A percentile compares a stretch with the other conserved stretches of the same genome.
These are phyloP conservation scores for Callitettix versicolor DNA, from an alignment of 1,140 invertebrate species.

Conservation along the genomic window DNA sequence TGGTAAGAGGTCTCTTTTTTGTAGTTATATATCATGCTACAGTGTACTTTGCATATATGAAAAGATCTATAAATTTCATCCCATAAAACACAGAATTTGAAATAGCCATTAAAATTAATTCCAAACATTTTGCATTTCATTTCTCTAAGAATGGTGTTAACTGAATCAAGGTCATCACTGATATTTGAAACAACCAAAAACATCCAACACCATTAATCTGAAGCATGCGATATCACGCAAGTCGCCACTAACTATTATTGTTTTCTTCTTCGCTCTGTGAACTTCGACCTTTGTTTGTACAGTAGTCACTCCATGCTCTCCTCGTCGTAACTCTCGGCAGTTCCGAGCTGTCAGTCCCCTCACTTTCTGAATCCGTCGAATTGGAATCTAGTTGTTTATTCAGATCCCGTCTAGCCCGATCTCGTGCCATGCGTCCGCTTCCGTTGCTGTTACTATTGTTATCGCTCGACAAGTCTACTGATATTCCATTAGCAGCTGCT, in stretches of 20 bases:
- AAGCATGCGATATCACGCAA: background rate
- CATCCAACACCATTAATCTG: too few relatives aligned
- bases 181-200: too few relatives aligned
- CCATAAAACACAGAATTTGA: too few relatives aligned
- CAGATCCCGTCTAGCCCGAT: conserved; percentile 32
- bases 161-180: too few relatives aligned
- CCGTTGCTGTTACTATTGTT: conserved; percentile 12
- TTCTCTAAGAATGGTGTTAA: too few relatives aligned
- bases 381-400: conserved; percentile 33
- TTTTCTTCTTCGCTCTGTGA: conserved; percentile 44
- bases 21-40: too few relatives aligned
- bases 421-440: conserved; percentile 19
- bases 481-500: background rate
- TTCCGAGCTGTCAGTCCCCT: conserved; percentile 26
- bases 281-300: conserved; percentile 45
- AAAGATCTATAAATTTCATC: too few relatives aligned
- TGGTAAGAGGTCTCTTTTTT: too few relatives aligned
- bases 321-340: conserved; percentile 55
- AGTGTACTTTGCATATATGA: too few relatives aligned
- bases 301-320: conserved; percentile 63
- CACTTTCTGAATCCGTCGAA: conserved; percentile 28
- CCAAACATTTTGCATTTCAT: too few relatives aligned
- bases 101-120: too few relatives aligned
- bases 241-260: conserved; percentile 25
- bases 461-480: background rate